Conservation (phyloP, 2,113 vertebrate species). For the Eidolon helvum region DNA sequence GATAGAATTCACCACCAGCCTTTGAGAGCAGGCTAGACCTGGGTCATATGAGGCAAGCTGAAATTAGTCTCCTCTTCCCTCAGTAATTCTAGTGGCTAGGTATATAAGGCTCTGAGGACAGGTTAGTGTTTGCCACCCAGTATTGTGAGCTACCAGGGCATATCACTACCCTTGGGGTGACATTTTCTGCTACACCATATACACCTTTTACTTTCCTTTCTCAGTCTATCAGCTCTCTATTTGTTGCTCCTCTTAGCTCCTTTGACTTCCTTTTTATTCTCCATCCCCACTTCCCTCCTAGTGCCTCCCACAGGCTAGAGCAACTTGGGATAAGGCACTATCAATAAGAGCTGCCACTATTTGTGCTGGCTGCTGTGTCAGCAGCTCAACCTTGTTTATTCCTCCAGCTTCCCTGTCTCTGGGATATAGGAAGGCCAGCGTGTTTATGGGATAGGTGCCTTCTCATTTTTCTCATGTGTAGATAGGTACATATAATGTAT, state of each 20-base stretch:
- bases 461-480: background rate
- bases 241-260: background rate
- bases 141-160: background rate
- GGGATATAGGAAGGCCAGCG: background rate
- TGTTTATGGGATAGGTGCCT: background rate
- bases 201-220: background rate
- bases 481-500: background rate
- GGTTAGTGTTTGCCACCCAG: background rate
- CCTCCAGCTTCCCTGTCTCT: background rate
- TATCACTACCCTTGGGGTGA: background rate
- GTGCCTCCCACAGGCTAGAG: background rate
- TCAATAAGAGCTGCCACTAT: background rate
- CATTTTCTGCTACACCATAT: background rate
- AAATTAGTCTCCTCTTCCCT: background rate
- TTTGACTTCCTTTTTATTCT: constrained; percentile 9
- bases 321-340: background rate
- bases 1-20: background rate
- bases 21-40: background rate
- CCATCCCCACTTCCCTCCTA: background rate
- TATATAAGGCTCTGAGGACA: background rate
- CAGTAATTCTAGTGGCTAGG: background rate
- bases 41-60: background rate
- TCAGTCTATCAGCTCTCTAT: background rate
- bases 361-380: background rate
- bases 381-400: background rate